phyloP scores from a whole-genome alignment of 2,797 vertebrate genomes.

The Sphenodon punctatus region DNA sequence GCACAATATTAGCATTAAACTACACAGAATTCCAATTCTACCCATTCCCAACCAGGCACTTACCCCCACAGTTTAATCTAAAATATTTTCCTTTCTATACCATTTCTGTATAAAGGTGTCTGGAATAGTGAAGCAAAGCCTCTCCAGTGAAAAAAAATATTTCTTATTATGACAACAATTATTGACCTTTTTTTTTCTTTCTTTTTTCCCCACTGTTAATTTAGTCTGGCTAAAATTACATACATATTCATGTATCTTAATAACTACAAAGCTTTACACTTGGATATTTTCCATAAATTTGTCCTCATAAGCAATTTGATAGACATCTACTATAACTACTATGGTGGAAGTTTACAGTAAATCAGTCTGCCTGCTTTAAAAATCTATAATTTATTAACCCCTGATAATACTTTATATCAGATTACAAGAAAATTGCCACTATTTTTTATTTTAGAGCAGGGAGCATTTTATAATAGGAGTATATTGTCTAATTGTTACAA shows the following conservation, averaged over 20 bases:
- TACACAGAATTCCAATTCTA: not conserved
- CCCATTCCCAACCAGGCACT: not conserved
- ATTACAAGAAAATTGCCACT: constrained; percentile 38
- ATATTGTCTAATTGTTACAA: constrained; percentile 11
- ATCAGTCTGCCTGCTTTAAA: constrained; percentile 37
- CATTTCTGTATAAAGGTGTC: not conserved
- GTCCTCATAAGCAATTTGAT: constrained; percentile 72
- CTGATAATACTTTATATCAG: constrained; percentile 32
- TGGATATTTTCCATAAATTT: constrained; percentile 79
- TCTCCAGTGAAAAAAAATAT: constrained; percentile 28
- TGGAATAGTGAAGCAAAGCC: not conserved
- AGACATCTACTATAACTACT: constrained; percentile 65
- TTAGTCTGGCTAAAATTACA: constrained; percentile 79
- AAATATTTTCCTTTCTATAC: not conserved
- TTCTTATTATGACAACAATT: constrained; percentile 53
- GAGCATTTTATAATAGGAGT: not conserved
- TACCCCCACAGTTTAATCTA: not conserved
- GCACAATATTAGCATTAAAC: too few species aligned
- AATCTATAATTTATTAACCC: constrained; percentile 63
- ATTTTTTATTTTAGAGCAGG: constrained; percentile 14
- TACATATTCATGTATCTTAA: constrained; percentile 80
- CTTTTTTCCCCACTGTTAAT: constrained; percentile 71
- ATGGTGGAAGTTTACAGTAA: constrained; percentile 52
- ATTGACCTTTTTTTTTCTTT: constrained; percentile 69
- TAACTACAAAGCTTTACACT: constrained; percentile 75